These are phyloP conservation scores for Microcebus murinus DNA, from an alignment of 2,113 vertebrate genomes.

Conservation along the genomic window DNA sequence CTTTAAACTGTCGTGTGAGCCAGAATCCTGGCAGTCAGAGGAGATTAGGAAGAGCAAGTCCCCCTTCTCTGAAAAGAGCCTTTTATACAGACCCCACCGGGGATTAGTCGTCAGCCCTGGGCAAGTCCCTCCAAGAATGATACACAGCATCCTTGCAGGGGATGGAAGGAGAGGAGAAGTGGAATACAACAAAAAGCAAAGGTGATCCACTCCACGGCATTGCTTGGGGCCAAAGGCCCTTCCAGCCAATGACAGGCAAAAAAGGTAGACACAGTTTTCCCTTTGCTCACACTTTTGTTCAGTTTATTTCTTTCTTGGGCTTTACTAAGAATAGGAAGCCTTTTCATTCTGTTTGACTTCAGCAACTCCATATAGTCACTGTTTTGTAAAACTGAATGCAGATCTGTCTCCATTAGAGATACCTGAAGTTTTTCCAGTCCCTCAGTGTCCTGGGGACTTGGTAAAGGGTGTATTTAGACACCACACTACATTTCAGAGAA, in stretches of 20 bases:
- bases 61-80: constrained; percentile 27
- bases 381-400: constrained; percentile 34
- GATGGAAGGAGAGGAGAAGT: neutral
- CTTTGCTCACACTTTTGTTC: neutral
- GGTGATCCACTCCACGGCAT: neutral
- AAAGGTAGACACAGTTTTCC: neutral
- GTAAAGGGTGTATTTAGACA: neutral
- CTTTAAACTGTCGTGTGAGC: constrained; percentile 1
- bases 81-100: neutral
- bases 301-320: neutral
- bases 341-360: neutral
- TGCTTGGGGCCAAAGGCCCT: neutral
- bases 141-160: neutral
- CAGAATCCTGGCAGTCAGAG: neutral
- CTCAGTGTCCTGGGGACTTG: neutral
- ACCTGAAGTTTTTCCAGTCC: constrained; percentile 35
- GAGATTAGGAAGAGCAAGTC: constrained; percentile 7
- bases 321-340: neutral
- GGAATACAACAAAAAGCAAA: neutral
- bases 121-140: neutral
- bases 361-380: neutral
- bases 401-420: constrained; percentile 14
- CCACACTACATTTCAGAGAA: constrained; percentile 28
- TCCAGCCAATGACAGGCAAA: neutral
- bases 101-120: neutral